phyloP scores from a whole-genome alignment of 64 coral and sea anemone species.

The Platygyra sinensis region DNA sequence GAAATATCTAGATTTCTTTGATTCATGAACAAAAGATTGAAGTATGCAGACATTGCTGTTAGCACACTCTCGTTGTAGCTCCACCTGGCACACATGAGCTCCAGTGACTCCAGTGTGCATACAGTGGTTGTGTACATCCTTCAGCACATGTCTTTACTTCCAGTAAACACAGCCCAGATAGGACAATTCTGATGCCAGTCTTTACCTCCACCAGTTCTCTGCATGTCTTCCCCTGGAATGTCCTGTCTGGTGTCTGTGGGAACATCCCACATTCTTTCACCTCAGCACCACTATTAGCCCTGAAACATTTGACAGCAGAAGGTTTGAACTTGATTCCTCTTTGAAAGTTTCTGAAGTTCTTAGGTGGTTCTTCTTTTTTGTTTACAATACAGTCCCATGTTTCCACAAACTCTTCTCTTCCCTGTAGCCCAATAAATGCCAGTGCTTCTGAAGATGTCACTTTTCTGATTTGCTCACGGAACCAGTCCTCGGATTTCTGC shows the following conservation, averaged over 20 bases:
- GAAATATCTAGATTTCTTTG: constrained; percentile 61
- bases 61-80: constrained; percentile 41
- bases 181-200: constrained; percentile 3
- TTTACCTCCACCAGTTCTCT: too few relatives aligned
- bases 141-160: constrained; percentile 35
- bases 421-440: constrained; percentile 26
- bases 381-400: constrained; percentile 45
- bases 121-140: constrained; percentile 37
- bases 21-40: constrained; percentile 57
- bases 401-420: constrained; percentile 35
- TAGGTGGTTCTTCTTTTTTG: constrained; percentile 40
- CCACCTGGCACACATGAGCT: constrained; percentile 39
- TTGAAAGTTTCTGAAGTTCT: constrained; percentile 51
- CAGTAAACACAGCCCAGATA: constrained; percentile 45
- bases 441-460: background rate
- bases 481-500: constrained; percentile 24
- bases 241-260: too few relatives aligned
- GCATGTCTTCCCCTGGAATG: too few relatives aligned
- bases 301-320: constrained; percentile 44
- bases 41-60: constrained; percentile 34
- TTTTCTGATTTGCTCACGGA: constrained; percentile 25
- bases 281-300: constrained; percentile 35
- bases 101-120: constrained; percentile 46
- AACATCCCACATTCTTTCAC: constrained; percentile 54
- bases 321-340: constrained; percentile 47